phyloP scores from a whole-genome alignment of 2,113 vertebrate species.

The Monopterus albus region DNA sequence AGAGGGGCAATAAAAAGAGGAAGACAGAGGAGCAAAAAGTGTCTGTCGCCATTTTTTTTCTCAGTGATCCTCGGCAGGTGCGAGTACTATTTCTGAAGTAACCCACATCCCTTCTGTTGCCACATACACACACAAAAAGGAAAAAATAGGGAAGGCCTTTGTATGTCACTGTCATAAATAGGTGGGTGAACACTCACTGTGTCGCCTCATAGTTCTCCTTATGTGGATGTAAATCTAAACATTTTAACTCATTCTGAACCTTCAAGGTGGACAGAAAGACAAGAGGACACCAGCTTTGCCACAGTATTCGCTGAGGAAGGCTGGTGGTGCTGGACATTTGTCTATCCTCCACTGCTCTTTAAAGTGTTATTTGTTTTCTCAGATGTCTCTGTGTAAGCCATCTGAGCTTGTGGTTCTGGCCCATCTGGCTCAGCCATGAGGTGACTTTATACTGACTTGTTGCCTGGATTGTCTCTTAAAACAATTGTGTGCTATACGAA shows the following conservation, averaged over 20 bases:
- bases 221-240: constrained; percentile 10
- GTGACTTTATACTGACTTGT: neutral
- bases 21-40: constrained; percentile 58
- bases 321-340: neutral
- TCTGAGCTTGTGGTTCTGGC: neutral
- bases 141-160: constrained; percentile 21
- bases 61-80: constrained; percentile 79
- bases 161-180: constrained; percentile 46
- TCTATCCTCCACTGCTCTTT: constrained; percentile 17
- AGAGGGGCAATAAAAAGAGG: constrained; percentile 34
- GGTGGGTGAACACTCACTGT: constrained; percentile 25
- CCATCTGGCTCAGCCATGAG: neutral
- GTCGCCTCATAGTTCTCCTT: neutral
- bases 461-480: neutral
- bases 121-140: constrained; percentile 12
- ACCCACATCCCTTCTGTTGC: constrained; percentile 66
- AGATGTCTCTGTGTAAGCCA: too few species aligned
- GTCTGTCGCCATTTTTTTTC: constrained; percentile 60
- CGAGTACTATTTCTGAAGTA: constrained; percentile 80
- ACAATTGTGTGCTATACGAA: neutral
- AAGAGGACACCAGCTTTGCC: neutral
- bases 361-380: constrained; percentile 27
- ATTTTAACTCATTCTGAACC: constrained; percentile 3
- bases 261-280: neutral
- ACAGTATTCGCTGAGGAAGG: neutral